Conservation (phyloP, 2,888 invertebrate genomes). For the Byasa hedistus region DNA sequence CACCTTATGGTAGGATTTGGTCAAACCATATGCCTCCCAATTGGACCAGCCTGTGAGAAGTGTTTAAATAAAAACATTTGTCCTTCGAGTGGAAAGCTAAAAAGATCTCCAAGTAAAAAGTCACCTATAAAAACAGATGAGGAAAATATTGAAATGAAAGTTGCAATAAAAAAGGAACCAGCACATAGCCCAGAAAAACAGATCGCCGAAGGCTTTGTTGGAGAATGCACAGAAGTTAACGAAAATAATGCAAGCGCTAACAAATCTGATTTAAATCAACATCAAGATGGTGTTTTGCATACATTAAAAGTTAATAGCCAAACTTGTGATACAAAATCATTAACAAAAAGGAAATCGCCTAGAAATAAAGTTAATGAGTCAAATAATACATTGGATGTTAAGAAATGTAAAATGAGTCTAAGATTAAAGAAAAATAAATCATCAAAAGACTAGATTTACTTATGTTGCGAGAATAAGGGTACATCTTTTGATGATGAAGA, state of each 20-base stretch:
- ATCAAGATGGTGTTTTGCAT: conserved; percentile 8
- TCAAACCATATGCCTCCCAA: conserved; percentile 93
- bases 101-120: conserved; percentile 60
- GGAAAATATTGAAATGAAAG: conserved; percentile 37
- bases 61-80: conserved; percentile 93
- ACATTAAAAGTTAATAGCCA: background rate
- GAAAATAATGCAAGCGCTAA: conserved; percentile 7
- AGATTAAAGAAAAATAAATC: conserved; percentile 34
- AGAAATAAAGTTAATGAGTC: conserved; percentile 34
- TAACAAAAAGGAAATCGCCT: conserved; percentile 40
- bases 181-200: background rate
- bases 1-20: conserved; percentile 98
- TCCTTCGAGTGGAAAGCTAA: conserved; percentile 80
- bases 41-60: conserved; percentile 88
- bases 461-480: background rate
- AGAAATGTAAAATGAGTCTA: conserved; percentile 32
- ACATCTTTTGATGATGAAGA: too few species aligned
- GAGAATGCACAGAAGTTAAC: conserved; percentile 6
- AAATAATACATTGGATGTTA: conserved; percentile 9
- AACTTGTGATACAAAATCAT: background rate
- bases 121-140: conserved; percentile 46
- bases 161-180: conserved; percentile 15
- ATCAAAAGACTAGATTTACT: conserved; percentile 22
- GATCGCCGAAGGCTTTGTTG: conserved; percentile 1
- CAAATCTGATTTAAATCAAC: conserved; percentile 22